These are phyloP conservation scores for Tanytarsus gracilentus DNA, from an alignment of 2,888 invertebrate species.

Conservation along the genomic window DNA sequence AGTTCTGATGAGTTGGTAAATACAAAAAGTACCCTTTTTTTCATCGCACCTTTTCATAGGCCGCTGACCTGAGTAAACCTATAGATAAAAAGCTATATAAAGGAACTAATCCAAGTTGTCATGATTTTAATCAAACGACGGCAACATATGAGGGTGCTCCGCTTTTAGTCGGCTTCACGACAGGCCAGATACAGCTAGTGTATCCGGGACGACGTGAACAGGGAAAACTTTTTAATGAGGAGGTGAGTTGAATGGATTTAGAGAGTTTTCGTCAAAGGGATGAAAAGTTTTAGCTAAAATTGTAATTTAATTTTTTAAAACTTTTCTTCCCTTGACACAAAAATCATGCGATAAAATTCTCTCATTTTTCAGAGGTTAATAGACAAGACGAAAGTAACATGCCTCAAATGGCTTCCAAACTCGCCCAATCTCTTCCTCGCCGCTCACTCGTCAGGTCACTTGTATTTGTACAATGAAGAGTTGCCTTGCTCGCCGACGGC, in stretches of 20 bases:
- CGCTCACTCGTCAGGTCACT: conserved; percentile 89
- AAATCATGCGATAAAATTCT: background rate
- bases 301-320: background rate
- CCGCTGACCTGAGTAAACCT: conserved; percentile 91
- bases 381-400: conserved; percentile 61
- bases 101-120: conserved; percentile 97
- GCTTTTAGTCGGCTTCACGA: conserved; percentile 93
- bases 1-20: too few species aligned
- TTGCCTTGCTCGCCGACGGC: conserved; percentile 79
- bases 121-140: conserved; percentile 87
- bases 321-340: conserved; percentile 1
- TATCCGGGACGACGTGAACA: conserved; percentile 95
- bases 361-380: conserved; percentile 39
- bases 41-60: conserved; percentile 47
- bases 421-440: conserved; percentile 89
- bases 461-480: conserved; percentile 97
- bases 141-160: conserved; percentile 77
- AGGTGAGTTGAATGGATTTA: conserved; percentile 52
- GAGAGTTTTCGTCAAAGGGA: background rate
- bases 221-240: conserved; percentile 96
- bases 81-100: conserved; percentile 98
- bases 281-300: too few species aligned
- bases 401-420: conserved; percentile 95
- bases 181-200: conserved; percentile 95
- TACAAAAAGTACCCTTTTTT: too few species aligned